A percentile compares a stretch with the other conserved stretches of the same genome.
phyloP scores from a whole-genome alignment of 2,888 invertebrate species.

The Pegoplata infirma region DNA sequence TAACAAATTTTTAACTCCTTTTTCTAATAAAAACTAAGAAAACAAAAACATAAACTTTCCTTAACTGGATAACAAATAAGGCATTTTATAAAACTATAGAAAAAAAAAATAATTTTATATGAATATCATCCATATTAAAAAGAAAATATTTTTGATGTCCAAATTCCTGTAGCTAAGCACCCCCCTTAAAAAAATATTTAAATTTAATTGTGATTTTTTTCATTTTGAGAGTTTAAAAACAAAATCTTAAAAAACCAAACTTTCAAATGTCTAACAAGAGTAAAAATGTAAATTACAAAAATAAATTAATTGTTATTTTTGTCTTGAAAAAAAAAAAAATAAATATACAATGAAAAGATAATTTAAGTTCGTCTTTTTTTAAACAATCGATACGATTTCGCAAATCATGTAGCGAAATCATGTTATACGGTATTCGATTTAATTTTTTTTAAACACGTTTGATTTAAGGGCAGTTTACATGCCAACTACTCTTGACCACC shows the following conservation, averaged over 20 bases:
- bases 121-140: neutral
- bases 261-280: slow-evolving; percentile 14
- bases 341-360: neutral
- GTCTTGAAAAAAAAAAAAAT: slow-evolving; percentile 35
- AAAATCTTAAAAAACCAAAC: slow-evolving; percentile 2
- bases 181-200: slow-evolving; percentile 1
- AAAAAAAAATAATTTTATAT: neutral
- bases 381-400: too few relatives aligned
- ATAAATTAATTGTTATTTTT: slow-evolving; percentile 46
- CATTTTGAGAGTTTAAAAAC: slow-evolving; percentile 7
- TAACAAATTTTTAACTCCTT: neutral
- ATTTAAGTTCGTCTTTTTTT: too few relatives aligned
- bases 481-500: too few relatives aligned
- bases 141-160: slow-evolving; percentile 39
- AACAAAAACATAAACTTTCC: neutral
- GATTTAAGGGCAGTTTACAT: too few relatives aligned
- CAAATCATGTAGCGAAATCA: too few relatives aligned
- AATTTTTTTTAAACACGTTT: too few relatives aligned
- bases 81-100: slow-evolving; percentile 11
- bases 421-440: too few relatives aligned
- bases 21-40: too few relatives aligned
- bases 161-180: slow-evolving; percentile 40
- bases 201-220: slow-evolving; percentile 37
- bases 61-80: neutral
- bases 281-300: slow-evolving; percentile 27